Evolutionary conservation across 2,113 vertebrate genomes (phyloP), one percentile per base, ranked within the genome.

Genomic region (Thamnaconus septentrionalis): DNA sequence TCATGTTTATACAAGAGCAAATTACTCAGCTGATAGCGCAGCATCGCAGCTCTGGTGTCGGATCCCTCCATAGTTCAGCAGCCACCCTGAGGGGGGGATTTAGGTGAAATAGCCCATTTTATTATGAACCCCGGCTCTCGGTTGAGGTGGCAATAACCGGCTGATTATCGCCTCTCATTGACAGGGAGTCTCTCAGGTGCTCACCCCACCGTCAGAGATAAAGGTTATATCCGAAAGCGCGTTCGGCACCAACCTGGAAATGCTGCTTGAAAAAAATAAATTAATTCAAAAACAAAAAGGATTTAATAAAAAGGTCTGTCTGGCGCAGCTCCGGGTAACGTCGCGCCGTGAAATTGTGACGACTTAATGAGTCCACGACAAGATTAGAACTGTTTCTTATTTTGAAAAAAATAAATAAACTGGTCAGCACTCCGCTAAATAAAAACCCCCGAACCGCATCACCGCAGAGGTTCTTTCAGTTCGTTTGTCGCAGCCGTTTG

Each of bases 1-100:
- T 84, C 83, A 83, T 89, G 89, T 89, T 89, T 86, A 81, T 86
- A 89, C 88, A 85, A 87, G 87, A 89, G 81, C 75, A 85, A 87
- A 83, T 86, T 89, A 82, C 78, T 85, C 77, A 86, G 81, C 73
- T 71, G 83, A 85, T 89, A 91, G 83, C 66, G 45, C 82, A 70
- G 71, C 74, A 78, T 74, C 85, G 70, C 75, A 76, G 78, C 61
- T 68, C 80, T 86, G 70, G 69, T 71, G 74, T 85, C 87, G 85
- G 84, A 88, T 85, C 87, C 81, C 80, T 80, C 81, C 72, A 83
- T 72, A 80, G 83, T 84, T 85, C 73, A 85, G 73, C 80, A 75
- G 64, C 65, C 77, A 84, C 83, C 87, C 83, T 59, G 49, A 31
- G 81, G 84, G 88, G 79, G 74, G 76, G 73, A 83, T 78, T 89